A percentile compares a stretch with the other conserved stretches of the same genome.
Conservation (phyloP, 2,797 vertebrate species). For the Oreochromis mossambicus region DNA sequence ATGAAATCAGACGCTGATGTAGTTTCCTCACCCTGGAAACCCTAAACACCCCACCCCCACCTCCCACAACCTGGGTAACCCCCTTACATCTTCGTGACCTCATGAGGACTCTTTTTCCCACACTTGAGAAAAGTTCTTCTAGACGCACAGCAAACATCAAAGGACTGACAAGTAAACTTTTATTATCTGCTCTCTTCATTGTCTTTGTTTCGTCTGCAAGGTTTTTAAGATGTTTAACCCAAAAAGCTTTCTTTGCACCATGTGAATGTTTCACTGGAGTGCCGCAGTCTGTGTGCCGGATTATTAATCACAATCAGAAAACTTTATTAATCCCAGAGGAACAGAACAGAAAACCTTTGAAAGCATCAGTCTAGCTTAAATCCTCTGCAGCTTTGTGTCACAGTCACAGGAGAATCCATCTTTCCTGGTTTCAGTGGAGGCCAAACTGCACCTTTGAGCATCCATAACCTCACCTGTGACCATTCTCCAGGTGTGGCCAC, state of each 20-base stretch:
- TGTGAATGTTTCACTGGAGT: neutral
- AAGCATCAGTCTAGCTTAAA: neutral
- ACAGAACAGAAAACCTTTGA: neutral
- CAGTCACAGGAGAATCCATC: neutral
- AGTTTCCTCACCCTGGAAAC: neutral
- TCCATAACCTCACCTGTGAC: neutral
- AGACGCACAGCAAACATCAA: neutral
- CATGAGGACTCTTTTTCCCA: neutral
- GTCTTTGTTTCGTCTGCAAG: neutral
- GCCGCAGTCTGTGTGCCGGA: neutral
- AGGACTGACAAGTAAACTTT: neutral
- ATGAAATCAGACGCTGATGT: neutral
- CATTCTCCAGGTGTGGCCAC: neutral
- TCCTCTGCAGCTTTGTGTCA: neutral
- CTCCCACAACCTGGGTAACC: neutral
- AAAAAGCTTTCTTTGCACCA: neutral
- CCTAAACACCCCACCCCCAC: neutral
- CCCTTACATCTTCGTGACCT: neutral
- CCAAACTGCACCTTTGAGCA: no score
- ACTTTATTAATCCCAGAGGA: neutral
- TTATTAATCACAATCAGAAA: neutral
- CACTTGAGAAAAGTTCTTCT: neutral
- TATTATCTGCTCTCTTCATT: neutral
- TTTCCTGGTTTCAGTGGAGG: neutral
- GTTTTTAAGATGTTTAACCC: neutral